Conservation (phyloP, 37 sponge, comb jelly and placozoan genomes). For the Spongia lamella region DNA sequence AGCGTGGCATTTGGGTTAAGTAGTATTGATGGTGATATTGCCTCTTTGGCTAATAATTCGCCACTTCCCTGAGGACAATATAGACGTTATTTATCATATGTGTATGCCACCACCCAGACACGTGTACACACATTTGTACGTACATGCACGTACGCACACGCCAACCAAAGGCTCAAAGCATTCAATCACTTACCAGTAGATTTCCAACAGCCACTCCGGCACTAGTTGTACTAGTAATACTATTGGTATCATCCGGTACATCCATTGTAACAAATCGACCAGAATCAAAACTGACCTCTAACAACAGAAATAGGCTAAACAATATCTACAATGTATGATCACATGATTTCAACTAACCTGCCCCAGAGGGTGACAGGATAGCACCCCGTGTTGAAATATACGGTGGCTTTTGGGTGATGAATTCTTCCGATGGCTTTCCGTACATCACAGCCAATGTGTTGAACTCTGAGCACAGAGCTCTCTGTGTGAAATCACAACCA, state of each 20-base stretch:
- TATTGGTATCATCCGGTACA: background rate
- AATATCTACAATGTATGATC: background rate
- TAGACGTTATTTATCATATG: no score
- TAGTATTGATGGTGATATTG: constrained; percentile 52
- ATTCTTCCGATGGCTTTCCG: constrained; percentile 53
- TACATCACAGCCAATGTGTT: constrained; percentile 91
- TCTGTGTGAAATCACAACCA: constrained; percentile 33
- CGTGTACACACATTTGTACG: no score
- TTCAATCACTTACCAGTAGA: constrained; percentile 27
- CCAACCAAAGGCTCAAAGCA: no score
- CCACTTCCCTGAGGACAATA: no score
- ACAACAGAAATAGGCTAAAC: background rate
- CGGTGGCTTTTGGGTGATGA: constrained; percentile 71
- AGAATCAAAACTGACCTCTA: constrained; percentile 52
- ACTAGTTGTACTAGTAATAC: constrained; percentile 2
- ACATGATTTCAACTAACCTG: background rate
- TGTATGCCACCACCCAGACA: no score
- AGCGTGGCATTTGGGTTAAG: constrained; percentile 68
- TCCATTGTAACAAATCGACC: constrained; percentile 2
- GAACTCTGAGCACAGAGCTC: constrained; percentile 81
- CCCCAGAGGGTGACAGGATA: background rate
- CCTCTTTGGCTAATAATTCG: no score
- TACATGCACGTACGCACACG: no score
- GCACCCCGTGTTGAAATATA: constrained; percentile 34
- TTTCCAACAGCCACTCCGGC: constrained; percentile 18